phyloP scores from a whole-genome alignment of 2,797 vertebrate species.

The Sebastes baramenuke region DNA sequence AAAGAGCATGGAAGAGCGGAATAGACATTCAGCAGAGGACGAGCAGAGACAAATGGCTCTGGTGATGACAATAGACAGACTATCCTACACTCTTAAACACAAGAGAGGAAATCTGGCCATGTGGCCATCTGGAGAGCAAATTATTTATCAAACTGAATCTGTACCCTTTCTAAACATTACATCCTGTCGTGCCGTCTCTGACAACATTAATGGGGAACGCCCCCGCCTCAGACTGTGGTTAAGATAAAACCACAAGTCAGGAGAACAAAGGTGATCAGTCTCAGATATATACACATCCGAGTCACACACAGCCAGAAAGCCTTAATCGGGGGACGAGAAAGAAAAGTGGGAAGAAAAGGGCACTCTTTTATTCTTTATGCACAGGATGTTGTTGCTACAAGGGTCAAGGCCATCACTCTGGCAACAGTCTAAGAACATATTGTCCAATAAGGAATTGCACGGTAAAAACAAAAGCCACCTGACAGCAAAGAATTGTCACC shows the following conservation, averaged over 20 bases:
- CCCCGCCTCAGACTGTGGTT: not conserved
- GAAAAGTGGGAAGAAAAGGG: not conserved
- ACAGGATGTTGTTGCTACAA: constrained; percentile 12
- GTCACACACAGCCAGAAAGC: not conserved
- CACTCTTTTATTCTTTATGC: constrained; percentile 5
- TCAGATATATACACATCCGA: not conserved
- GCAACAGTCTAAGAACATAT: not conserved
- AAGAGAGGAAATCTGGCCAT: constrained; percentile 19
- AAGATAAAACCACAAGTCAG: constrained; percentile 5
- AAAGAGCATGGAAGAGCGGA: not conserved
- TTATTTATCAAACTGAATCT: constrained; percentile 47
- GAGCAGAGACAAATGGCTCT: constrained; percentile 12
- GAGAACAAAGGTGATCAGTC: not conserved
- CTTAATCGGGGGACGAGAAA: not conserved
- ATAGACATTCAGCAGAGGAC: not conserved
- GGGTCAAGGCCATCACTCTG: constrained; percentile 14
- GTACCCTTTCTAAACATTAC: constrained; percentile 45
- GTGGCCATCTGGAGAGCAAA: constrained; percentile 53
- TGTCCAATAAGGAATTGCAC: not conserved
- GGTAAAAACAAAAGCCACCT: constrained; percentile 5
- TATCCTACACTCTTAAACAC: constrained; percentile 27
- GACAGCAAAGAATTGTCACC: not conserved
- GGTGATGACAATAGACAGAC: constrained; percentile 58
- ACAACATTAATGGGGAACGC: not conserved
- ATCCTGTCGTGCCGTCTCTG: constrained; percentile 25